Percentiles rank a stretch among this genome's conserved stretches.
These are phyloP conservation scores for Polypedilum vanderplanki DNA, from an alignment of 1,140 invertebrate genomes.

Conservation along the genomic window DNA sequence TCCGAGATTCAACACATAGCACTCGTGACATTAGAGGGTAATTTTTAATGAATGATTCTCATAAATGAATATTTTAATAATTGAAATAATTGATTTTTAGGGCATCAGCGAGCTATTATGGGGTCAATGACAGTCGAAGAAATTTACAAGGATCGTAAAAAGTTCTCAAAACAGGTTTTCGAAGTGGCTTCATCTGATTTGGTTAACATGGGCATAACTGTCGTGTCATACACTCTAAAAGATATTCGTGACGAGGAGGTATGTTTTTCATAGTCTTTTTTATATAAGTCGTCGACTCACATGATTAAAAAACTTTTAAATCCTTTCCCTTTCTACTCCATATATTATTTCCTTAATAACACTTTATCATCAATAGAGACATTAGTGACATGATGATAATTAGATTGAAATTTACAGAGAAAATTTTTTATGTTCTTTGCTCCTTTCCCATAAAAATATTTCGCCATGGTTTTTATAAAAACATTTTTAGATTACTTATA, in stretches of 20 bases:
- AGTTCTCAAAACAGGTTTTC: slow-evolving; percentile 96
- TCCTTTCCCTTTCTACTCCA: too few species aligned
- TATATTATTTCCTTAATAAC: too few species aligned
- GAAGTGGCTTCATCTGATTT: slow-evolving; percentile 91
- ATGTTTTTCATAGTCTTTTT: slow-evolving; percentile 34
- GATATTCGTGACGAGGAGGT: slow-evolving; percentile 97
- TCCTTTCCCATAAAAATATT: neutral
- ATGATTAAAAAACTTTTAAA: too few species aligned
- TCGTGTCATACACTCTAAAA: slow-evolving; percentile 96
- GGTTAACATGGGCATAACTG: slow-evolving; percentile 97
- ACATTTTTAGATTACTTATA: neutral
- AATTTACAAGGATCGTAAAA: slow-evolving; percentile 98
- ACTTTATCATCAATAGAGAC: too few species aligned
- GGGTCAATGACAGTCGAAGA: slow-evolving; percentile 98
- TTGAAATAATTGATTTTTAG: too few species aligned
- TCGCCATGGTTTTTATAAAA: neutral
- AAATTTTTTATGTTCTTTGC: slow-evolving; percentile 23
- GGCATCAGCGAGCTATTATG: slow-evolving; percentile 97
- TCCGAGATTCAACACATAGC: slow-evolving; percentile 88
- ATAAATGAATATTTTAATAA: too few species aligned
- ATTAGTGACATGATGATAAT: too few species aligned
- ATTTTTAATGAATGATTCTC: too few species aligned
- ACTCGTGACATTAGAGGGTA: slow-evolving; percentile 83
- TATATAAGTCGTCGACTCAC: too few species aligned
- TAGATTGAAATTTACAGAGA: slow-evolving; percentile 26